Evolutionary conservation across 2,888 invertebrate genomes (phyloP).

Genomic region (Ecdyonurus torrentis): DNA sequence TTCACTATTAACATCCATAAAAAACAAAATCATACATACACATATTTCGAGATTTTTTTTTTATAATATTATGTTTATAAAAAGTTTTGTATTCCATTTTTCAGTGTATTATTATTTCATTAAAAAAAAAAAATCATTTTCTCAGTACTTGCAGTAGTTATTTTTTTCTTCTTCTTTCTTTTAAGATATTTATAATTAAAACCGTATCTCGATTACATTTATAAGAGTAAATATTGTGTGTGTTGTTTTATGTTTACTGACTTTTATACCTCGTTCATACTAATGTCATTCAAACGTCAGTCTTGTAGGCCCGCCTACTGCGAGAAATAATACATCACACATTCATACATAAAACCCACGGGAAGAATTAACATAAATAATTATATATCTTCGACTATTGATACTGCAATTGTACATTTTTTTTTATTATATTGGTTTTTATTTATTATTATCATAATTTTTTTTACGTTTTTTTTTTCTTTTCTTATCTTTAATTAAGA

Average conservation of each 20-base stretch:
- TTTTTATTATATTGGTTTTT: too few species aligned
- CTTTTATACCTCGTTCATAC: neutral
- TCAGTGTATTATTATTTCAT: too few species aligned
- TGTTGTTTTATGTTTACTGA: neutral
- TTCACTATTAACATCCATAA: too few species aligned
- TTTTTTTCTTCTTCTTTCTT: too few species aligned
- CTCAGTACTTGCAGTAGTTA: neutral
- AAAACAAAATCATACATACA: neutral
- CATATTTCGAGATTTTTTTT: neutral
- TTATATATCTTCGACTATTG: too few species aligned
- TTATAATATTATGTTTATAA: too few species aligned
- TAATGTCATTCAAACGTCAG: neutral
- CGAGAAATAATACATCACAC: neutral
- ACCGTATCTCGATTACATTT: neutral
- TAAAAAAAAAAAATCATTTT: too few species aligned
- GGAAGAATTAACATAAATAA: too few species aligned
- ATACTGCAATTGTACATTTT: too few species aligned
- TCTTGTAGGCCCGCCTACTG: neutral
- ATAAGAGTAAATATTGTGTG: neutral
- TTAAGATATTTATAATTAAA: neutral
- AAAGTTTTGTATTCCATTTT: neutral
- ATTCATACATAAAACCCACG: neutral
- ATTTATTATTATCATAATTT: too few species aligned
- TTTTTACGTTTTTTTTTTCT: too few species aligned
- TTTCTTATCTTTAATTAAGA: too few species aligned